Conservation (phyloP, 2,888 invertebrate species). For the Chrysodeixis includens region DNA sequence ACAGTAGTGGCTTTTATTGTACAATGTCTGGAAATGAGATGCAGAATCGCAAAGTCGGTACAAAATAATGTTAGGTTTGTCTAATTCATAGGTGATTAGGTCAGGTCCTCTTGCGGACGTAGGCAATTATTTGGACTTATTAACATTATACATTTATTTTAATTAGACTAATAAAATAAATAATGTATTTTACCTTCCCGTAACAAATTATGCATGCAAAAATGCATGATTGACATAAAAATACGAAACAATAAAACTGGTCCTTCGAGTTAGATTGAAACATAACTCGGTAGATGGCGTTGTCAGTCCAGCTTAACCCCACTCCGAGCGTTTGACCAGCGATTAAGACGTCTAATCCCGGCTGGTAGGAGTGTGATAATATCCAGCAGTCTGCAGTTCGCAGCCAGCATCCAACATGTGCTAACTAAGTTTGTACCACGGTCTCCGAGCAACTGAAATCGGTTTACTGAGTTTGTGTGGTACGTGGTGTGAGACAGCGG, state of each 20-base stretch:
- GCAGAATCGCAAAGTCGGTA: too few relatives aligned
- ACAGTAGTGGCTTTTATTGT: too few relatives aligned
- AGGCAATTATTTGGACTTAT: too few relatives aligned
- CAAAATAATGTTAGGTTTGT: too few relatives aligned
- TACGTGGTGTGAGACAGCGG: constrained; percentile 25
- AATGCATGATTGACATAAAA: neutral
- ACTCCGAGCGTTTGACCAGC: neutral
- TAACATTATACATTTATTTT: too few relatives aligned
- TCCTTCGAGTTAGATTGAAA: neutral
- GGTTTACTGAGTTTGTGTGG: constrained; percentile 66
- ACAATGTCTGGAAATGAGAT: too few relatives aligned
- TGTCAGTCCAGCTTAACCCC: neutral
- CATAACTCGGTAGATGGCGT: neutral
- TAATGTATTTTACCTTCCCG: too few relatives aligned
- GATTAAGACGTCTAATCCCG: constrained; percentile 13
- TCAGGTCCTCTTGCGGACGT: too few relatives aligned
- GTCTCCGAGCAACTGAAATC: constrained; percentile 72
- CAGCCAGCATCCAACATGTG: constrained; percentile 66
- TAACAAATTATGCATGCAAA: too few relatives aligned
- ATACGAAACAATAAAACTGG: neutral
- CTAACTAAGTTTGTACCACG: constrained; percentile 75
- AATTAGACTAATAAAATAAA: too few relatives aligned
- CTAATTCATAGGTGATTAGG: too few relatives aligned
- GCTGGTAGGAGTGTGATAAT: constrained; percentile 24
- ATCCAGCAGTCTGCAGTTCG: constrained; percentile 37